A percentile compares a stretch with the other conserved stretches of the same genome.
These are phyloP conservation scores for Neoscelio sp. DNA, from an alignment of 2,888 invertebrate genomes.

Conservation along the genomic window DNA sequence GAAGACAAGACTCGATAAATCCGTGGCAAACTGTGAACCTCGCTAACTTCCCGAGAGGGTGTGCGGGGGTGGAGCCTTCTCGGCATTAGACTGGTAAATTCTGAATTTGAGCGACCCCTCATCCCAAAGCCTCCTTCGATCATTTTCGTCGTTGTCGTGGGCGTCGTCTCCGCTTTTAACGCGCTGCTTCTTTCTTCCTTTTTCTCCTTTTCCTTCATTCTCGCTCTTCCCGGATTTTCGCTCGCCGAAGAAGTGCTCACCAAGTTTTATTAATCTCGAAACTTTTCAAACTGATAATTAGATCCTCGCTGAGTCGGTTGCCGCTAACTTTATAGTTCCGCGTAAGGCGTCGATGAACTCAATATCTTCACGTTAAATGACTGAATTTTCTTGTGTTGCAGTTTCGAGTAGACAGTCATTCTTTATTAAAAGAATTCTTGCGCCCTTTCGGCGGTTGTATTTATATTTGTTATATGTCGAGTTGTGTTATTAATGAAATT, in stretches of 20 bases:
- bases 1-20: conserved; percentile 66
- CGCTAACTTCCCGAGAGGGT: conserved; percentile 35
- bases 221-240: conserved; percentile 51
- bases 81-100: conserved; percentile 64
- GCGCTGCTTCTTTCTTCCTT: conserved; percentile 17
- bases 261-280: conserved; percentile 82
- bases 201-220: conserved; percentile 29
- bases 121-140: conserved; percentile 38
- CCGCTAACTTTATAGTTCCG: conserved; percentile 48
- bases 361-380: conserved; percentile 19
- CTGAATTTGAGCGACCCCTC: conserved; percentile 52
- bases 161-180: conserved; percentile 34
- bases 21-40: conserved; percentile 40
- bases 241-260: conserved; percentile 25
- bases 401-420: conserved; percentile 7
- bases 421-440: conserved; percentile 32
- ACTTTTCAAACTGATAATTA: conserved; percentile 81
- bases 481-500: too few relatives aligned
- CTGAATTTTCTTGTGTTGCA: conserved; percentile 15
- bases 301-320: conserved; percentile 71
- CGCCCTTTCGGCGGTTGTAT: too few relatives aligned
- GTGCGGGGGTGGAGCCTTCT: conserved; percentile 31
- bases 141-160: conserved; percentile 19
- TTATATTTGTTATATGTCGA: too few relatives aligned
- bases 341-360: conserved; percentile 51